A percentile compares a stretch with the other conserved stretches of the same genome.
Evolutionary conservation across 2,797 vertebrate genomes (phyloP).

Genomic region (Diplodus sargus): DNA sequence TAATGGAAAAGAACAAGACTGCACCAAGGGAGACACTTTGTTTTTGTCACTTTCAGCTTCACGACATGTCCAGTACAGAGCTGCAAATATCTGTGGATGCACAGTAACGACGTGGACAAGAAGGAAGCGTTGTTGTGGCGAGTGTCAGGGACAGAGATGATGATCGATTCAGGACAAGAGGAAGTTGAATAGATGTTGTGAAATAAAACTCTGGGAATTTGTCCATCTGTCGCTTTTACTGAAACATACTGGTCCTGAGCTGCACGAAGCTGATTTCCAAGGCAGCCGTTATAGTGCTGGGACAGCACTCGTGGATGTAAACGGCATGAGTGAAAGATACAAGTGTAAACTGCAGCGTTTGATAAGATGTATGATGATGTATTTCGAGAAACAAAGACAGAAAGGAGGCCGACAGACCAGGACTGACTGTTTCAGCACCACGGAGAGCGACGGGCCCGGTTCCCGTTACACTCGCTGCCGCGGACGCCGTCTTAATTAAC

Average conservation of each 20-base stretch:
- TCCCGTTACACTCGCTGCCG: no score
- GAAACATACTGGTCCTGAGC: background rate
- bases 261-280: background rate
- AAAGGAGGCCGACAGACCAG: no score
- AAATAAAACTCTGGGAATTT: background rate
- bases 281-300: background rate
- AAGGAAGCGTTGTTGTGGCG: background rate
- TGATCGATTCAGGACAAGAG: background rate
- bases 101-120: background rate
- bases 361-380: background rate
- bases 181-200: background rate
- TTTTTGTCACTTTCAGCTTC: background rate
- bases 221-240: background rate
- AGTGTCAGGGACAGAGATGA: background rate
- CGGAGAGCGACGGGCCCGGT: background rate
- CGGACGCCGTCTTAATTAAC: no score
- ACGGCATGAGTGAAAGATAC: background rate
- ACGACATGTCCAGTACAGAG: background rate
- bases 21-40: background rate
- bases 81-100: background rate
- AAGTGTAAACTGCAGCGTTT: background rate
- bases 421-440: background rate
- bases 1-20: background rate
- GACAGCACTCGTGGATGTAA: background rate
- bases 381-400: background rate